Evolutionary conservation across 2,888 invertebrate species (phyloP).

Genomic region (Thymelicus acteon): DNA sequence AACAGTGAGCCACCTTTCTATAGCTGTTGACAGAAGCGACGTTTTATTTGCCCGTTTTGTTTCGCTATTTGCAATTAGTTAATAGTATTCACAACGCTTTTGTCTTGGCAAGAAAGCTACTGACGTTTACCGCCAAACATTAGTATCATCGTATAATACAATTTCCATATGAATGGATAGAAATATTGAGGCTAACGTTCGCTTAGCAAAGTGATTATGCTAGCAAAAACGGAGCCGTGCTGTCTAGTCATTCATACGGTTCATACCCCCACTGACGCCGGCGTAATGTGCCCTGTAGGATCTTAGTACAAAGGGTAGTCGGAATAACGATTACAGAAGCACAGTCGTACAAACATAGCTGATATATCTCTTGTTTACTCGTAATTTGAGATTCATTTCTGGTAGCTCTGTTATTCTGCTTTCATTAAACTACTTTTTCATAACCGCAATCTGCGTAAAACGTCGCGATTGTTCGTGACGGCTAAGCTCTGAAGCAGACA

Average conservation of each 20-base stretch:
- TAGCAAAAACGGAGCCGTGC: constrained; percentile 63
- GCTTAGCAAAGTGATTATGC: constrained; percentile 61
- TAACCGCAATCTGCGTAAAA: constrained; percentile 36
- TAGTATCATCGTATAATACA: background rate
- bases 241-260: constrained; percentile 71
- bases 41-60: constrained; percentile 4
- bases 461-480: constrained; percentile 31
- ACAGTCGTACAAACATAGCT: constrained; percentile 15
- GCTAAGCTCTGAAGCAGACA: constrained; percentile 24
- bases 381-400: constrained; percentile 35
- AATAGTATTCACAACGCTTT: background rate
- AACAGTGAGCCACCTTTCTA: constrained; percentile 1
- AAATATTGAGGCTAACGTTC: constrained; percentile 40
- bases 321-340: constrained; percentile 34
- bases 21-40: constrained; percentile 1
- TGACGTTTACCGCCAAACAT: background rate
- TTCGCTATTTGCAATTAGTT: constrained; percentile 16
- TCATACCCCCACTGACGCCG: constrained; percentile 51
- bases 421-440: constrained; percentile 36
- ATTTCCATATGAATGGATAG: background rate
- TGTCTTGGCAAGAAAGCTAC: background rate
- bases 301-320: constrained; percentile 27
- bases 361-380: constrained; percentile 36
- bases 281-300: constrained; percentile 50
- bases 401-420: constrained; percentile 29